Percentiles rank a stretch among this genome's conserved stretches.
These are phyloP conservation scores for Nerophis lumbriciformis DNA, from an alignment of 2,113 vertebrate genomes.

Conservation along the genomic window DNA sequence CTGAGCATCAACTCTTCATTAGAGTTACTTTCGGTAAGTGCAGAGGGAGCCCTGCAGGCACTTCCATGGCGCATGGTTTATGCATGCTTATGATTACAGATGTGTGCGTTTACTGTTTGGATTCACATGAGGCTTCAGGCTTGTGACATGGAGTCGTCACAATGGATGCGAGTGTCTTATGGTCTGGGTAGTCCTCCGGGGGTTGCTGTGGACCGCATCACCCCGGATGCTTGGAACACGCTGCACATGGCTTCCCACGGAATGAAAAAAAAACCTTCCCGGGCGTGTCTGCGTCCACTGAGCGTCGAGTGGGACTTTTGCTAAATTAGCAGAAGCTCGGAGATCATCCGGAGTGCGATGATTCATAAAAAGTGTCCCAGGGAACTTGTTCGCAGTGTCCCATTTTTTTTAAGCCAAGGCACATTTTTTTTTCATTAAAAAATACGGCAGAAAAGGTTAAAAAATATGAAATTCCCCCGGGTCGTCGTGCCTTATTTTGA, in stretches of 20 bases:
- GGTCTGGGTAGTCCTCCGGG: not conserved
- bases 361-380: slow-evolving; percentile 14
- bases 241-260: not conserved
- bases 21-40: slow-evolving; percentile 61
- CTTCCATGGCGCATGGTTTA: slow-evolving; percentile 10
- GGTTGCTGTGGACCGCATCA: not conserved
- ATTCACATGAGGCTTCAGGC: not conserved
- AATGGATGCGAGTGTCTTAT: not conserved
- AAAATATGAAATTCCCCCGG: too few relatives aligned
- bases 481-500: too few relatives aligned
- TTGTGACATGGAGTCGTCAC: slow-evolving; percentile 2
- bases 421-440: too few relatives aligned
- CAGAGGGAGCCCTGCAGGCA: not conserved
- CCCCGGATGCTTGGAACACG: slow-evolving; percentile 1
- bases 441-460: too few relatives aligned
- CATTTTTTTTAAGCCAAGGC: not conserved
- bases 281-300: slow-evolving; percentile 67
- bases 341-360: slow-evolving; percentile 28
- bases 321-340: slow-evolving; percentile 47
- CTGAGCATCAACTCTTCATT: slow-evolving; percentile 33
- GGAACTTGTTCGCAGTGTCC: slow-evolving; percentile 22
- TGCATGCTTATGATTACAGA: not conserved
- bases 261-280: slow-evolving; percentile 33
- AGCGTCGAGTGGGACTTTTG: slow-evolving; percentile 39
- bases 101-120: not conserved